These are phyloP conservation scores for Chloroclystis v-ata DNA, from an alignment of 2,888 invertebrate genomes.

Conservation along the genomic window DNA sequence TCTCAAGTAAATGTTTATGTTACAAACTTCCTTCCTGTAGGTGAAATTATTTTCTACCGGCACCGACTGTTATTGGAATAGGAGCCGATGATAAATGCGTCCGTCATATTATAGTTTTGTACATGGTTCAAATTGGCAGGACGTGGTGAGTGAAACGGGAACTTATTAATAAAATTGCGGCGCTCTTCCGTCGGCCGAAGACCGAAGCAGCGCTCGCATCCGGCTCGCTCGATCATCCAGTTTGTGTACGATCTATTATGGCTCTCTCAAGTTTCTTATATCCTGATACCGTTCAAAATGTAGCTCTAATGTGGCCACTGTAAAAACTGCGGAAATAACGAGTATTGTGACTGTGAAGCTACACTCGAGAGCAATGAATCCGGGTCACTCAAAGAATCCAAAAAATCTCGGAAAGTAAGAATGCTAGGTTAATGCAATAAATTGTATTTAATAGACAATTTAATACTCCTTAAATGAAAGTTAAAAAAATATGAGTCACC, in stretches of 20 bases:
- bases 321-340: slow-evolving; percentile 16
- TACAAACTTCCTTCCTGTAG: slow-evolving; percentile 11
- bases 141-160: slow-evolving; percentile 68
- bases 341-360: slow-evolving; percentile 4
- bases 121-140: slow-evolving; percentile 54
- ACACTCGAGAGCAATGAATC: too few relatives aligned
- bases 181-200: slow-evolving; percentile 64
- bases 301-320: slow-evolving; percentile 21
- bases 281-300: slow-evolving; percentile 27
- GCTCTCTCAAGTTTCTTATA: slow-evolving; percentile 34
- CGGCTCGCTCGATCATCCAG: slow-evolving; percentile 63
- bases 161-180: slow-evolving; percentile 73
- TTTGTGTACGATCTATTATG: slow-evolving; percentile 45
- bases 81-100: slow-evolving; percentile 27
- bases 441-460: too few relatives aligned
- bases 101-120: slow-evolving; percentile 30
- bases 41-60: slow-evolving; percentile 18
- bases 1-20: slow-evolving; percentile 5
- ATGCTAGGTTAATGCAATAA: too few relatives aligned
- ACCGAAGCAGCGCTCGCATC: slow-evolving; percentile 54
- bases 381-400: too few relatives aligned
- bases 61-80: slow-evolving; percentile 20
- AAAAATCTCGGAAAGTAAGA: too few relatives aligned
- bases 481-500: too few relatives aligned
- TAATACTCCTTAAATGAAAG: too few relatives aligned